Conservation (phyloP, 2,113 vertebrate genomes). For the Sceloporus undulatus region DNA sequence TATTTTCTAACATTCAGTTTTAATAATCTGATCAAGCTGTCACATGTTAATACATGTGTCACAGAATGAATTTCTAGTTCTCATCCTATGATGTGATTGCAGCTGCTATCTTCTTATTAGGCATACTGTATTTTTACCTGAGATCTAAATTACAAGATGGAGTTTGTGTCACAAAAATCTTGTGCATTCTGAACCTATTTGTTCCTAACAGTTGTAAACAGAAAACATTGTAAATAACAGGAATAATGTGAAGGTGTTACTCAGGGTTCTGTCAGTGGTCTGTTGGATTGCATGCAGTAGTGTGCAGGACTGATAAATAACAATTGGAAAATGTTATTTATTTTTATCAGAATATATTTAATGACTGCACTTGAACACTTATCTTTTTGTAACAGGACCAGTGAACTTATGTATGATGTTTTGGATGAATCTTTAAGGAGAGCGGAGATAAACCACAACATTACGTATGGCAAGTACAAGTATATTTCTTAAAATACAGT, state of each 20-base stretch:
- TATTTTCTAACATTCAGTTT: background rate
- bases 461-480: constrained; percentile 90
- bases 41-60: too few species aligned
- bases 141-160: background rate
- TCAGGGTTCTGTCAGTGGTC: background rate
- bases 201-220: background rate
- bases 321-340: background rate
- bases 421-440: constrained; percentile 95
- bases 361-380: background rate
- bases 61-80: too few species aligned
- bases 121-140: background rate
- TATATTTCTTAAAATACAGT: constrained; percentile 37
- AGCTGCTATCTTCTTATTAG: background rate
- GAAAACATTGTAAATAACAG: background rate
- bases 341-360: background rate
- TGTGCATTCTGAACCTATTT: background rate
- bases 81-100: too few species aligned
- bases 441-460: constrained; percentile 98
- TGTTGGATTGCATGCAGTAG: background rate
- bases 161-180: background rate
- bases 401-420: constrained; percentile 95
- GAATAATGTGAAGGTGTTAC: background rate
- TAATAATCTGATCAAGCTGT: background rate
- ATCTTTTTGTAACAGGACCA: constrained; percentile 83
- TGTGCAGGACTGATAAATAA: background rate